phyloP scores from a whole-genome alignment of 2,113 vertebrate genomes.

The Rhombomys opimus region DNA sequence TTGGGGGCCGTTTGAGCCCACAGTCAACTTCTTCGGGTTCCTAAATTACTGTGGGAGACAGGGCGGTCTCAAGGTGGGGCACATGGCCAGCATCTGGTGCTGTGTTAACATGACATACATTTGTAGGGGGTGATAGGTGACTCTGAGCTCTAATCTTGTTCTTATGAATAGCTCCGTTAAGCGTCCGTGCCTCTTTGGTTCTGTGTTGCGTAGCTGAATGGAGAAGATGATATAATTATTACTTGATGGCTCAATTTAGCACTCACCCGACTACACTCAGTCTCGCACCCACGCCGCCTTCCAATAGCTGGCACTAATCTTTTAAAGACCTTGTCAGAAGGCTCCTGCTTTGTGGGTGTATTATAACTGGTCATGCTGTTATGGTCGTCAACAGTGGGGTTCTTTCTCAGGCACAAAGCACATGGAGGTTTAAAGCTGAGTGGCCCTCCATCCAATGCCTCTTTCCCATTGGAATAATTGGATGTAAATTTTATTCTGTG shows the following conservation, averaged over 20 bases:
- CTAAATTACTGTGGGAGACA: background rate
- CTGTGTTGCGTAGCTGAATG: slow-evolving; percentile 69
- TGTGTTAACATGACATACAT: slow-evolving; percentile 67
- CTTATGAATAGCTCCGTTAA: slow-evolving; percentile 79
- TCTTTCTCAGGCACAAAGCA: slow-evolving; percentile 16
- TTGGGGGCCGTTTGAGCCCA: slow-evolving; percentile 33
- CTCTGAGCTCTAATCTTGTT: slow-evolving; percentile 73
- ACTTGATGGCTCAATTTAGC: slow-evolving; percentile 71
- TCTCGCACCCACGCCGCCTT: slow-evolving; percentile 60
- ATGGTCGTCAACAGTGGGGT: background rate
- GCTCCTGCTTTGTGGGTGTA: slow-evolving; percentile 31
- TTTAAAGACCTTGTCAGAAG: slow-evolving; percentile 65
- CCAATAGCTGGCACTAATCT: slow-evolving; percentile 67
- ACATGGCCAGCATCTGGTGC: background rate
- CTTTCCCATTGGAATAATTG: background rate
- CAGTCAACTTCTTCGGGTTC: background rate
- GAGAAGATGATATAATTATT: slow-evolving; percentile 75
- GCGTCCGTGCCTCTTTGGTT: slow-evolving; percentile 76
- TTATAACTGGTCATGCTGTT: slow-evolving; percentile 46
- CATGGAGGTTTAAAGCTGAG: slow-evolving; percentile 42
- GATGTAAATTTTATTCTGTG: slow-evolving; percentile 63
- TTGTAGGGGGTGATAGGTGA: slow-evolving; percentile 64
- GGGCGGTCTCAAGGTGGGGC: background rate
- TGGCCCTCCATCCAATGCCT: slow-evolving; percentile 1
- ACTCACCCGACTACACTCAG: slow-evolving; percentile 72